Percentiles rank a stretch among this genome's conserved stretches.
Evolutionary conservation across 2,888 invertebrate species (phyloP).

Genomic region (Arge pagana): DNA sequence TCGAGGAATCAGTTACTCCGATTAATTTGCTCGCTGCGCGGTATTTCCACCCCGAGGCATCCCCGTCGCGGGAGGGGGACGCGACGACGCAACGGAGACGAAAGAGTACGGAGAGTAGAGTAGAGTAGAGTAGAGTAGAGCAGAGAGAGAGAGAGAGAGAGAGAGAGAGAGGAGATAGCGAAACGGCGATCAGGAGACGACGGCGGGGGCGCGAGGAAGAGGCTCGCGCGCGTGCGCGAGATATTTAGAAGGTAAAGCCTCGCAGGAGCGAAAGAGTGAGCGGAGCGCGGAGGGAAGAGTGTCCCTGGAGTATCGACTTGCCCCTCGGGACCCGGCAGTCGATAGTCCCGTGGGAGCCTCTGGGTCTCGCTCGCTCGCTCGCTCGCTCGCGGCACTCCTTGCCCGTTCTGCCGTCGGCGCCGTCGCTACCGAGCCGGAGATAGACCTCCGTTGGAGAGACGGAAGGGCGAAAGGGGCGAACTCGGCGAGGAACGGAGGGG

Average conservation of each 20-base stretch:
- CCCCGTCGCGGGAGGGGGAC: too few relatives aligned
- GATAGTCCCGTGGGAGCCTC: constrained; percentile 56
- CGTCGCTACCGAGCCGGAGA: constrained; percentile 18
- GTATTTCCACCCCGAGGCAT: constrained; percentile 21
- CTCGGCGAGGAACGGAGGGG: constrained; percentile 15
- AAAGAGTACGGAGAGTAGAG: constrained; percentile 18
- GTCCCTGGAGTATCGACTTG: constrained; percentile 59
- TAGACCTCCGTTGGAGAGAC: constrained; percentile 13
- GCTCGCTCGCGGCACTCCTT: constrained; percentile 15
- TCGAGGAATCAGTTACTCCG: constrained; percentile 8
- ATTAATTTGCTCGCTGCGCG: constrained; percentile 7
- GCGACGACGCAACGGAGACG: too few relatives aligned
- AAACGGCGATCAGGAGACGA: too few relatives aligned
- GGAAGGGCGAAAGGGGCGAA: constrained; percentile 25
- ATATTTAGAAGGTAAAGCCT: constrained; percentile 50
- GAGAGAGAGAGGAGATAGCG: constrained; percentile 19
- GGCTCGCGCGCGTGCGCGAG: constrained; percentile 48
- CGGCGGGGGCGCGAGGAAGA: too few relatives aligned
- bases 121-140: constrained; percentile 11
- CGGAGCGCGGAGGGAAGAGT: constrained; percentile 37
- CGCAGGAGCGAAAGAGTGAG: constrained; percentile 38
- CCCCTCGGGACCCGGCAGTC: constrained; percentile 57
- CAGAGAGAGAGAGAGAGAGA: constrained; percentile 16
- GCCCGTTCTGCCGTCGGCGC: constrained; percentile 21
- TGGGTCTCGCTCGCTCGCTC: constrained; percentile 32